phyloP scores from a whole-genome alignment of 2,888 invertebrate species.

The Darwinula stevensoni region DNA sequence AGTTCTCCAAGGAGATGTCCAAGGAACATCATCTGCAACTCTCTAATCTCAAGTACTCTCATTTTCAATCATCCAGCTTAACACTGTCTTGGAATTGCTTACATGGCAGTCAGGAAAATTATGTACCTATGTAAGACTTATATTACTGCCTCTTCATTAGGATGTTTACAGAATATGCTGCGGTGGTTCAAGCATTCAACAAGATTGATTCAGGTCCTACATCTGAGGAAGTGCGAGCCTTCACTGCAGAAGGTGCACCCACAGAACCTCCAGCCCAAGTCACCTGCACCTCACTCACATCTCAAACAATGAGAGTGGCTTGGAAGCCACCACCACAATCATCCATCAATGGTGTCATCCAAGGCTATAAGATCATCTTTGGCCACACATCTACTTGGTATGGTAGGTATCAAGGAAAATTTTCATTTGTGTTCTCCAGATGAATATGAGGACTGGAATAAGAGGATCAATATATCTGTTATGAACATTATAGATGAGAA shows the following conservation, averaged over 20 bases:
- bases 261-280: slow-evolving; percentile 75
- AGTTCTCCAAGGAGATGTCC: slow-evolving; percentile 66
- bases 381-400: slow-evolving; percentile 75
- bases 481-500: slow-evolving; percentile 35
- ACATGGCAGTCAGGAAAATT: too few relatives aligned
- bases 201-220: slow-evolving; percentile 74
- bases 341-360: slow-evolving; percentile 75
- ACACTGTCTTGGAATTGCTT: too few relatives aligned
- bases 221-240: slow-evolving; percentile 58
- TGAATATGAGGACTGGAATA: too few relatives aligned
- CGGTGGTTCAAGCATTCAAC: slow-evolving; percentile 81
- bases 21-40: slow-evolving; percentile 63
- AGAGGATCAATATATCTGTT: too few relatives aligned
- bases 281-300: slow-evolving; percentile 67
- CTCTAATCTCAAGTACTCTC: slow-evolving; percentile 39
- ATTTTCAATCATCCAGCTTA: too few relatives aligned
- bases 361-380: slow-evolving; percentile 79
- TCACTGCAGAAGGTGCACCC: slow-evolving; percentile 77
- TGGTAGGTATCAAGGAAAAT: slow-evolving; percentile 30
- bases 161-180: slow-evolving; percentile 83
- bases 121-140: too few relatives aligned
- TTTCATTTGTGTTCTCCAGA: too few relatives aligned
- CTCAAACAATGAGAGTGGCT: slow-evolving; percentile 71
- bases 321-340: slow-evolving; percentile 81
- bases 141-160: too few relatives aligned